Base-by-base conservation (phyloP, 2,113 vertebrate genomes). In the Grammomys dolichurus region DNA sequence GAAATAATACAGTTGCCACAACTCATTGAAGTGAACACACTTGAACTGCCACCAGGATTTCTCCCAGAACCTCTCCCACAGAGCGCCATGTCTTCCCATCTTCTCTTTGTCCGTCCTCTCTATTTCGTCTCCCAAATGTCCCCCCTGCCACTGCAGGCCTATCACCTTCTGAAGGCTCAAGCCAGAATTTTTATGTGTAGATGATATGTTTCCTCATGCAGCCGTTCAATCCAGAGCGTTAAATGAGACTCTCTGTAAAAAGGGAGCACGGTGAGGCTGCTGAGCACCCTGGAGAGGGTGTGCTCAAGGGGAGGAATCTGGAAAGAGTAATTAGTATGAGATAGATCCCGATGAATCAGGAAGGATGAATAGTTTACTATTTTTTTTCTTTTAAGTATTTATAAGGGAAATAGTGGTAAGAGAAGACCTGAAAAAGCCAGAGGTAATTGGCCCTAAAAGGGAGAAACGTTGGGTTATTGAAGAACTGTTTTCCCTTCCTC, bases 401-500 rank as follows among this genome's bases (percentile, higher is more conserved):
- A 46, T 89, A 80, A 85, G 76, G 85, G 93, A 9, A 84, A 80
- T 48, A 80, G 69, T 24, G 46, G 3, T 51, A 81, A 81, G 63
- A 40, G 63, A 94, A 86, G 81, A 76, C 82, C 69, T 91, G n/a
- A 70, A 95, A 96, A 90, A 56, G n/a, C 90, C 92, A 90, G 80
- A 90, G 63, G 88, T 89, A 90, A 63, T 96, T 97, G 92, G 1
- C 51, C 96, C 33, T 89, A 92, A 96, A 97, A 91, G 95, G 89
- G 65, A 96, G 87, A 97, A 97, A 93, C 87, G 85, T 94, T 95
- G 88, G 75, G 43, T 95, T 95, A 97, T 93, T 97, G 75, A 69
- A 70, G 93, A 96, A 95, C 40, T 91, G 40, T 92, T 96, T 96
- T 93, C 31, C 93, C 81, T 94, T 87, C 92, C 43, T 92, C 13